These are phyloP conservation scores for Xylota segnis DNA, from an alignment of 2,888 invertebrate genomes.

Conservation along the genomic window DNA sequence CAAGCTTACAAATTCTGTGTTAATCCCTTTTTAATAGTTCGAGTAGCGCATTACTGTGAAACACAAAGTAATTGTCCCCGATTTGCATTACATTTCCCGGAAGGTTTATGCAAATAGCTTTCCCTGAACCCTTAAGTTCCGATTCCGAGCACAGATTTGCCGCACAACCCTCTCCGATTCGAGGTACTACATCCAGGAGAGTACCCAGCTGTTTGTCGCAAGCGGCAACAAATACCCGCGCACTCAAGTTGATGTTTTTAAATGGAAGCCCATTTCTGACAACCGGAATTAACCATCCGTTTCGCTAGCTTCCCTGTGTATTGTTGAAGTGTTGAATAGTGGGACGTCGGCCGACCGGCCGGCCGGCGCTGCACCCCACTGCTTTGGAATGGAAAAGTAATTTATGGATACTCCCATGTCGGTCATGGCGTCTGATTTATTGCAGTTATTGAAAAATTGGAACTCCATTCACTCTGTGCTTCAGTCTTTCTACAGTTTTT, in stretches of 20 bases:
- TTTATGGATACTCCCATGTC: conserved; percentile 82
- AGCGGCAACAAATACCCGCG: neutral
- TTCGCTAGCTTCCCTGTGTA: conserved; percentile 31
- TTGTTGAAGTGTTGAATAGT: conserved; percentile 68
- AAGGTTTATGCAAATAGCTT: conserved; percentile 18
- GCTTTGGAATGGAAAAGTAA: conserved; percentile 77
- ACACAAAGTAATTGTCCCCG: neutral
- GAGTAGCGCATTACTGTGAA: neutral
- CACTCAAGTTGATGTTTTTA: conserved; percentile 37
- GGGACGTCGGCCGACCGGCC: conserved; percentile 9
- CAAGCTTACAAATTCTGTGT: neutral
- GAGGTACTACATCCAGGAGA: neutral
- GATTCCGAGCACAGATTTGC: conserved; percentile 1
- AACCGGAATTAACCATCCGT: conserved; percentile 69
- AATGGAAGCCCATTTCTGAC: conserved; percentile 56
- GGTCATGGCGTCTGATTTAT: conserved; percentile 83
- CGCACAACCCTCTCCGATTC: neutral
- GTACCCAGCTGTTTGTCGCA: neutral
- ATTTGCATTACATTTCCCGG: conserved; percentile 12
- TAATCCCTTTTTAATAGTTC: neutral
- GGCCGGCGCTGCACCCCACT: too few species aligned
- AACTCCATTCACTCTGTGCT: conserved; percentile 72
- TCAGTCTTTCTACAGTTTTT: conserved; percentile 4
- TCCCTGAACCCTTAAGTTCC: neutral
- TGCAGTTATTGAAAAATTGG: conserved; percentile 84